Evolutionary conservation across 2,888 invertebrate species (phyloP).

Genomic region (Parnassius orleans): DNA sequence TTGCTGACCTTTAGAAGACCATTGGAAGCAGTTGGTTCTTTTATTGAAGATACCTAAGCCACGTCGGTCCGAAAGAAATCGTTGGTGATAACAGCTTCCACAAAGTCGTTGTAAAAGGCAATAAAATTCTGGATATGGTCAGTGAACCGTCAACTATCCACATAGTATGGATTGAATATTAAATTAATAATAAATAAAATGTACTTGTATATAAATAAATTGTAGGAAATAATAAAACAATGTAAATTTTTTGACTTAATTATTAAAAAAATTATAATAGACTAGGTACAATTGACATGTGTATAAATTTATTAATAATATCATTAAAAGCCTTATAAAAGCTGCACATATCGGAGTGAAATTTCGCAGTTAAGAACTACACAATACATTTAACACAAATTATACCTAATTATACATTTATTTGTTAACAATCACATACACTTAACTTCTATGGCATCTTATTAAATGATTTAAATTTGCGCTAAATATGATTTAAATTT

Average conservation of each 20-base stretch:
- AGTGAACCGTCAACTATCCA: not conserved
- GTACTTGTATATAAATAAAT: not conserved
- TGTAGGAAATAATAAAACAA: conserved; percentile 1
- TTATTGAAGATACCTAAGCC: no score
- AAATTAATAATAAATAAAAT: not conserved
- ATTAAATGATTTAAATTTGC: no score
- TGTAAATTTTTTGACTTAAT: not conserved
- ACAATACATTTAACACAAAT: no score
- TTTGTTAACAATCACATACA: no score
- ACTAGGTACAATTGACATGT: conserved; percentile 19
- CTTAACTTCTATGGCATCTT: no score
- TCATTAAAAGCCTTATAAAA: conserved; percentile 9
- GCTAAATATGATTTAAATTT: no score
- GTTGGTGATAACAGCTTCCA: not conserved
- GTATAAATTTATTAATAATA: conserved; percentile 11
- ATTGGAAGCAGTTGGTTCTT: no score
- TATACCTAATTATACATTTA: no score
- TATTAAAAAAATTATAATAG: conserved; percentile 2
- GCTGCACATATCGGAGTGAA: conserved; percentile 1
- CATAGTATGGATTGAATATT: not conserved
- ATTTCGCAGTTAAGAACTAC: not conserved
- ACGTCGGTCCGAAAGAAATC: no score
- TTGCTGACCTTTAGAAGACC: no score
- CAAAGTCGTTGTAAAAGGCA: not conserved
- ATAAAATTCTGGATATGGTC: not conserved